Percentiles rank a stretch among this genome's conserved stretches.
phyloP scores from a whole-genome alignment of 2,888 invertebrate genomes.

The Ischnura elegans region DNA sequence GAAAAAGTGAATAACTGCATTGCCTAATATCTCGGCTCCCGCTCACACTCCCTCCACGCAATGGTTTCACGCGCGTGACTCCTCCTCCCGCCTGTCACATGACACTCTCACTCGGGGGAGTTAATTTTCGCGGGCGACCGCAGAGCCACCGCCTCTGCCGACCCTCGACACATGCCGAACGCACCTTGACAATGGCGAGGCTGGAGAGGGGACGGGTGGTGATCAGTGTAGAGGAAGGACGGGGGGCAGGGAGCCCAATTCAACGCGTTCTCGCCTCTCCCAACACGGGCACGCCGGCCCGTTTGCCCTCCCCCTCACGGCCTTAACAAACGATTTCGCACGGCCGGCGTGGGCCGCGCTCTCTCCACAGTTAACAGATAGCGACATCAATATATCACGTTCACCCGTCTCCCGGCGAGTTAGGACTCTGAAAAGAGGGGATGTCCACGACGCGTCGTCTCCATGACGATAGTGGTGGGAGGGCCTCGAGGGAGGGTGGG shows the following conservation, averaged over 20 bases:
- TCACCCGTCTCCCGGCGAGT: background rate
- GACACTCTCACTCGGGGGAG: background rate
- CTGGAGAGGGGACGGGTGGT: no score
- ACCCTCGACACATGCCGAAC: background rate
- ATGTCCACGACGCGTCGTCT: no score
- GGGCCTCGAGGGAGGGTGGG: background rate
- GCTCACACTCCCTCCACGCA: background rate
- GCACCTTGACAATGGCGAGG: no score
- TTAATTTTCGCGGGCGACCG: background rate
- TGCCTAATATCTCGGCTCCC: no score
- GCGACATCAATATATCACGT: constrained; percentile 53
- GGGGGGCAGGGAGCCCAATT: no score
- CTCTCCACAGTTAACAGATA: constrained; percentile 45
- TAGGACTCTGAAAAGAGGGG: background rate
- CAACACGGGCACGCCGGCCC: background rate
- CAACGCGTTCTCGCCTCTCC: background rate
- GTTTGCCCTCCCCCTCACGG: no score
- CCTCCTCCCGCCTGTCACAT: background rate
- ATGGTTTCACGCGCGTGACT: background rate
- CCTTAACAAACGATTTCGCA: constrained; percentile 5
- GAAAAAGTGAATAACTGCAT: no score
- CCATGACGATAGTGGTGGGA: background rate
- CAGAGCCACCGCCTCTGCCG: background rate
- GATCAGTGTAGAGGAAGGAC: no score
- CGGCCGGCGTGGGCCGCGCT: background rate